These are phyloP conservation scores for Phocoena sinus DNA, from an alignment of 2,113 vertebrate species.

Conservation along the genomic window DNA sequence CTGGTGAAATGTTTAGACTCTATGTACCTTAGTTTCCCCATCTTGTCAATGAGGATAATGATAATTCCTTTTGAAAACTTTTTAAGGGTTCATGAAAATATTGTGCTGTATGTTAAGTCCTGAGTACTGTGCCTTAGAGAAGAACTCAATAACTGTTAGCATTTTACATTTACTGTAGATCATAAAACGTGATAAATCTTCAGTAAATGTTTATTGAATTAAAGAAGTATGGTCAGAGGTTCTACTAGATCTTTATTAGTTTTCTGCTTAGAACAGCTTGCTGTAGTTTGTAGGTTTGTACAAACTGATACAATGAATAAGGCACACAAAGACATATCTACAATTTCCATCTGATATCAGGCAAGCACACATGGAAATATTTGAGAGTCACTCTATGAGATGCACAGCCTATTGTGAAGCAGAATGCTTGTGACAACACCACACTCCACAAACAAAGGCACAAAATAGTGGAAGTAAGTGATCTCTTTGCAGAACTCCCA, in stretches of 20 bases:
- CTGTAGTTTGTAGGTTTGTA: neutral
- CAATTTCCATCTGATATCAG: neutral
- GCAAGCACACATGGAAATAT: neutral
- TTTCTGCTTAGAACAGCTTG: neutral
- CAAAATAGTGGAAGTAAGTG: rapidly evolving
- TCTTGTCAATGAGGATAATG: neutral
- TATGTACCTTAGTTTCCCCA: neutral
- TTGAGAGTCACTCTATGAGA: neutral
- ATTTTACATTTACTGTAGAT: neutral
- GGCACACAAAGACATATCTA: neutral
- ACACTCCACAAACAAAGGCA: neutral
- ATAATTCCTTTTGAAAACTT: neutral
- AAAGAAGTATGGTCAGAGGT: neutral
- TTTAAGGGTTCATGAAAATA: neutral
- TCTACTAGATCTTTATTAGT: neutral
- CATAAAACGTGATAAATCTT: neutral
- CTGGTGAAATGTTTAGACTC: neutral
- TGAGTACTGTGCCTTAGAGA: neutral
- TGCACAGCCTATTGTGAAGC: neutral
- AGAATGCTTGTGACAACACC: neutral
- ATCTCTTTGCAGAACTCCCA: neutral
- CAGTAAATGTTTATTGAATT: neutral
- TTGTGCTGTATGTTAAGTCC: neutral
- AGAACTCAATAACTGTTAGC: neutral
- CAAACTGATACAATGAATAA: neutral